phyloP scores from a whole-genome alignment of 2,797 vertebrate species.

The Siniperca obscura region DNA sequence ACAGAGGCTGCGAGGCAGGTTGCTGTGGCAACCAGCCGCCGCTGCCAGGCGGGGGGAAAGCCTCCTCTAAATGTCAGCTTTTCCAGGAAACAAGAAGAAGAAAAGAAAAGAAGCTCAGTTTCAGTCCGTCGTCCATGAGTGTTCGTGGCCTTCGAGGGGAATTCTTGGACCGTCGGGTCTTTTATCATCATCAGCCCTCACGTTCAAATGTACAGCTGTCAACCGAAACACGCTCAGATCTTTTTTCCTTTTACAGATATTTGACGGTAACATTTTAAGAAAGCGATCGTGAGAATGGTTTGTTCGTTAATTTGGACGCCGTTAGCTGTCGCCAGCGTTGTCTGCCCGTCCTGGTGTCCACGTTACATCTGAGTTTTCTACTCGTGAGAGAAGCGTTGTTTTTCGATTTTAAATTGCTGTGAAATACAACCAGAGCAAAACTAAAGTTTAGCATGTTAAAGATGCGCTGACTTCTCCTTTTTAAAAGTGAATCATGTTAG shows the following conservation, averaged over 20 bases:
- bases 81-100: constrained; percentile 48
- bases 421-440: too few species aligned
- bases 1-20: constrained; percentile 46
- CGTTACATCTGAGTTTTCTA: too few species aligned
- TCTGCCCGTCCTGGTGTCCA: too few species aligned
- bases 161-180: constrained; percentile 7
- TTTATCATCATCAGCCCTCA: not conserved
- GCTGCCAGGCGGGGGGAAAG: not conserved
- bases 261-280: not conserved
- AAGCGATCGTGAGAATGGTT: not conserved
- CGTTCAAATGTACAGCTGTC: not conserved
- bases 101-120: constrained; percentile 48
- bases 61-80: constrained; percentile 53
- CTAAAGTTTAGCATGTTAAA: too few species aligned
- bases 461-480: too few species aligned
- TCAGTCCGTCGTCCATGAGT: constrained; percentile 9
- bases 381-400: too few species aligned
- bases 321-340: not conserved
- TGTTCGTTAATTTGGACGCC: not conserved
- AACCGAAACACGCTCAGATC: not conserved
- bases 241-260: not conserved
- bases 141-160: not conserved
- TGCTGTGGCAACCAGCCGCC: constrained; percentile 55
- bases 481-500: too few species aligned
- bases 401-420: too few species aligned